Evolutionary conservation across 2,888 invertebrate genomes (phyloP).

Genomic region (Geotrupes spiniger): DNA sequence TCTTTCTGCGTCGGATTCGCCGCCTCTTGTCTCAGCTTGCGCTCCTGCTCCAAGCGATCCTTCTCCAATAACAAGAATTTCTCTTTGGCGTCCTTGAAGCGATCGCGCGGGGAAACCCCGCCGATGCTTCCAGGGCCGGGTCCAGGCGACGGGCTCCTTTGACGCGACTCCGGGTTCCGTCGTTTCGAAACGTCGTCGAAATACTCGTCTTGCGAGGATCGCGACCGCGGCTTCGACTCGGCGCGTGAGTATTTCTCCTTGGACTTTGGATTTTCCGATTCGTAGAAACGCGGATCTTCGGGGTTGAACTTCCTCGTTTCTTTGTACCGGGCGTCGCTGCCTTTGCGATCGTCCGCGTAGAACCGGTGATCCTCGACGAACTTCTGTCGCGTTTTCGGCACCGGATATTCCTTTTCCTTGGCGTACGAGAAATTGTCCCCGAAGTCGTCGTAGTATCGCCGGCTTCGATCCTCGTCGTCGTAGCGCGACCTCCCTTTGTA

Average conservation of each 20-base stretch:
- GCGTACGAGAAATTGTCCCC: conserved; percentile 25
- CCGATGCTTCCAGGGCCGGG: too few relatives aligned
- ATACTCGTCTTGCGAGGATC: conserved; percentile 23
- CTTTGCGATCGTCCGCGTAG: too few relatives aligned
- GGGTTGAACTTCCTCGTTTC: conserved; percentile 20
- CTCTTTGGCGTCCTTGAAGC: conserved; percentile 83
- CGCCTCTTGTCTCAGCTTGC: conserved; percentile 22
- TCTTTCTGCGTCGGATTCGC: conserved; percentile 16
- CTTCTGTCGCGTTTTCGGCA: conserved; percentile 38
- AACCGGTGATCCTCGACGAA: conserved; percentile 28
- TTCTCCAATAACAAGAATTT: conserved; percentile 79
- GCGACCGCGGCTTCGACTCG: conserved; percentile 14
- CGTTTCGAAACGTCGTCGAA: conserved; percentile 20
- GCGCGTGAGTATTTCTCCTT: conserved; percentile 17
- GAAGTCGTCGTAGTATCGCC: conserved; percentile 11
- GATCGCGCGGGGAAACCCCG: conserved; percentile 66
- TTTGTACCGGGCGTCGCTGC: conserved; percentile 16
- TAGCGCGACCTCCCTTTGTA: conserved; percentile 21
- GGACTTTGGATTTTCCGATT: conserved; percentile 24
- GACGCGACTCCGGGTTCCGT: conserved; percentile 28
- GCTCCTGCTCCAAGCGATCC: conserved; percentile 53
- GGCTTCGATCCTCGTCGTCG: conserved; percentile 12
- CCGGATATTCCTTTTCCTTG: conserved; percentile 28
- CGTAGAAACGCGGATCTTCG: conserved; percentile 36
- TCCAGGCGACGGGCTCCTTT: conserved; percentile 47